Evolutionary conservation across 2,888 invertebrate species (phyloP), one percentile per base, ranked within the genome.

Genomic region (Lepidocyrtinus sp.): DNA sequence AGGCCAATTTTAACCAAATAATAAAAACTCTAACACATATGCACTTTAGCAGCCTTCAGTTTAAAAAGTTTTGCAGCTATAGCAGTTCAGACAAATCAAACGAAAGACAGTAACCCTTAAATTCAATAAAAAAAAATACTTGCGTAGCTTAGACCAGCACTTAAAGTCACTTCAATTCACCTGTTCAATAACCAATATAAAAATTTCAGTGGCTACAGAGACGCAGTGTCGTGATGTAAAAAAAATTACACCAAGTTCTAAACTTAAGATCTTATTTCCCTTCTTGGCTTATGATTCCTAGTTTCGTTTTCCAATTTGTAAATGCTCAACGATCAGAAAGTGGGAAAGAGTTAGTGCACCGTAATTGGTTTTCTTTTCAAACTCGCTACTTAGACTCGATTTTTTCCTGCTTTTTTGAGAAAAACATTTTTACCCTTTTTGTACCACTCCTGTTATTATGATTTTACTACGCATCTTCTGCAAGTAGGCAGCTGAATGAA

Each of bases 1-100:
- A 79, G 64, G 59, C 73, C 79, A 73, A 74, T 74, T 79, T 68
- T 61, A 74, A 55, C 69, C 46, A 74, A 78, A 73, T 73, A 71
- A 55, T 64, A 74, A 74, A 63, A 71, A 77, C 61, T 67, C 71
- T 67, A 72, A 72, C 72, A 73, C 67, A 73, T 68, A 68, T 73
- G 65, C 73, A 68, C 45, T 69, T 77, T 61, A 72, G 77, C 65
- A 55, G 25, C 50, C 45, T 17, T 22, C 71, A 72, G 21, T 24
- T n/a, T n/a, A n/a, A 59, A 36, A 15, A 7, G 24, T 21, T 27
- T 46, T 24, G 15, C 62, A 55, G 7, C 69, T n/a, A n/a, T n/a
- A 69, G 5, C 36, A 12, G 24, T 24, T 64, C 76, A 69, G 17
- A 68, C 36, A 62, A n/a, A 45, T 75, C 24, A 75, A 75, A 36